phyloP scores from a whole-genome alignment of 2,113 vertebrate species.

The Rostratula benghalensis region DNA sequence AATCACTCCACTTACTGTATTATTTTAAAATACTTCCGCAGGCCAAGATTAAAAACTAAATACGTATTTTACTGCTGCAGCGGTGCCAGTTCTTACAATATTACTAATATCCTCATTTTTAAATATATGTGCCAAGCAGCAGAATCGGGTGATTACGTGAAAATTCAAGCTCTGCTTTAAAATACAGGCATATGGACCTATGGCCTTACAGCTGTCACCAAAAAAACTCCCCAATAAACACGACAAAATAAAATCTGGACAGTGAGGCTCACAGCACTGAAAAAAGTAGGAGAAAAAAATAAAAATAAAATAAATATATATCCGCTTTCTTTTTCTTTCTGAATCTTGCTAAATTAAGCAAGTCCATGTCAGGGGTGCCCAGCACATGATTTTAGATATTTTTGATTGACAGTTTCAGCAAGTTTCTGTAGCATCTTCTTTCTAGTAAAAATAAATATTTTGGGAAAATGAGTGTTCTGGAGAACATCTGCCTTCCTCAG shows the following conservation, averaged over 20 bases:
- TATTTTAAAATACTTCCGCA: background rate
- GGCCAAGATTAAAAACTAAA: background rate
- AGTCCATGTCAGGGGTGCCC: background rate
- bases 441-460: background rate
- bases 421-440: background rate
- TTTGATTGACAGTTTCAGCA: background rate
- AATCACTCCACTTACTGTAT: background rate
- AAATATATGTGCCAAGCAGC: background rate
- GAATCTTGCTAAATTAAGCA: background rate
- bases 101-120: background rate
- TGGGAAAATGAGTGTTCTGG: background rate
- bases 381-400: background rate
- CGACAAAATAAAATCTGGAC: background rate
- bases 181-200: background rate
- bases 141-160: background rate
- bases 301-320: rapidly evolving
- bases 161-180: background rate
- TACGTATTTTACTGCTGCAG: background rate
- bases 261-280: background rate
- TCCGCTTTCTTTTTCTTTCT: background rate
- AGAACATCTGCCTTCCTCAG: background rate
- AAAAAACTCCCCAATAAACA: too few relatives aligned
- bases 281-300: background rate
- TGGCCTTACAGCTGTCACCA: background rate
- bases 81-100: background rate